Base-by-base conservation (phyloP, 2,797 vertebrate genomes). In the Channallabes apus region DNA sequence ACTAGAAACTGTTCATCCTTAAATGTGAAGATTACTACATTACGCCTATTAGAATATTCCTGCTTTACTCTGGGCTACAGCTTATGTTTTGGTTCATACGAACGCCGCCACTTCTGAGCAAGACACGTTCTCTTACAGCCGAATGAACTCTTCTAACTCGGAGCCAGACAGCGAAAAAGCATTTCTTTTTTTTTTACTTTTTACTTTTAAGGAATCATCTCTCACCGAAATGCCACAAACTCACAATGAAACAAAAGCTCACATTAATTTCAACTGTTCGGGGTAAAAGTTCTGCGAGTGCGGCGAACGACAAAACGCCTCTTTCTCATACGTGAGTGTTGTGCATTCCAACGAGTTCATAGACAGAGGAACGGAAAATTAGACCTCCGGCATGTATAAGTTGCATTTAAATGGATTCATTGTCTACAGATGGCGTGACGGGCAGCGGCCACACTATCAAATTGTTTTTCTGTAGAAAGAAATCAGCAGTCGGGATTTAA, bases 391-490 rank as follows among this genome's bases (percentile, higher is more conserved):
- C 67, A 64, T 72, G 83, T 93, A 90, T 89, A 88, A 94, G 94
- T 94, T 94, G 93, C 93, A 93, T 94, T 93, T 93, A 93, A 93
- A 94, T 93, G 88, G 91, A 90, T 92, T 93, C 91, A 91, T 92
- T 91, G 91, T 92, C 88, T 65, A 86, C 86, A 81, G 90, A 83
- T 78, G 85, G 88, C 46, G 88, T 89, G 91, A 88, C 83, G 82
- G 91, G 85, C 35, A 86, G 86, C 84, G 87, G 88, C 90, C 90
- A 87, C 90, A 88, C 87, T 89, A 92, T 89, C 88, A 87, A 76
- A 89, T 86, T 85, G 86, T 86, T 46, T 90, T 89, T 88, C 84
- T 85, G 80, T 83, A 58, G 68, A 69, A 86, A 90, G 88, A 91
- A 90, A 90, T 88, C 68, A 83, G 85, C 84, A 88, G 88, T 82